Base-by-base conservation (phyloP, 30 jellyfish, hydroid and myxozoan species). In the Nemopilema nomurai region DNA sequence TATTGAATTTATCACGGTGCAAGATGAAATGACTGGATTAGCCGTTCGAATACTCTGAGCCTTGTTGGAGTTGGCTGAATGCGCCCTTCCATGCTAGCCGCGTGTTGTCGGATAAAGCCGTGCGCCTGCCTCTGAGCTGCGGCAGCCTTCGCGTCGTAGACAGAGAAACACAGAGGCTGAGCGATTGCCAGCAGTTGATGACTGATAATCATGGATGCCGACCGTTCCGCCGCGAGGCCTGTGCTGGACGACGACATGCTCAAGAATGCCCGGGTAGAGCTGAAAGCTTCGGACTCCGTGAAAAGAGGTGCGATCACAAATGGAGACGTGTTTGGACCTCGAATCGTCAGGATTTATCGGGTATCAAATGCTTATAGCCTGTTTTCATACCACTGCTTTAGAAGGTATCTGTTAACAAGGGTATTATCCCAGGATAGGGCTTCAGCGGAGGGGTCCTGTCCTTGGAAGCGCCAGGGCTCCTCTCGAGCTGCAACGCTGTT, bases 291-390 rank as follows among this genome's bases (percentile, higher is more conserved):
- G 62, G 53, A 52, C 18, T 0, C 27, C 33, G 41, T 26, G 6
- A 51, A 76, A 52, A 28, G 33, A 67, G 13, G 57, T 13, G 51
- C 76, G 27, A 23, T 76, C 75, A 30, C 75, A 62, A 76, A 76
- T 26, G 86, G 86, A 50, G 74, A 76, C 22, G 17, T 76, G 52
- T 53, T 53, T 21, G 86, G 86, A 26, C 86, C 86, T 8, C 68
- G 86, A 22, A 30, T 76, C 19, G 27, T 52, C 86, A 76, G 86
- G 41, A 21, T 27, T 29, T 53, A 21, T 76, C 64, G 72, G 86
- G 86, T 51, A 76, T 23, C 30, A 41, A 41, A 41, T 41, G 57
- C 57, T 41, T 41, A 41, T 41, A 41, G 57, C 57, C 13, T 13
- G 57, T 41, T 41, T 41, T 41, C 57, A 41, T 41, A 41, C 57